These are phyloP conservation scores for Fissipunctia ypsillon DNA, from an alignment of 2,888 invertebrate genomes.

Conservation along the genomic window DNA sequence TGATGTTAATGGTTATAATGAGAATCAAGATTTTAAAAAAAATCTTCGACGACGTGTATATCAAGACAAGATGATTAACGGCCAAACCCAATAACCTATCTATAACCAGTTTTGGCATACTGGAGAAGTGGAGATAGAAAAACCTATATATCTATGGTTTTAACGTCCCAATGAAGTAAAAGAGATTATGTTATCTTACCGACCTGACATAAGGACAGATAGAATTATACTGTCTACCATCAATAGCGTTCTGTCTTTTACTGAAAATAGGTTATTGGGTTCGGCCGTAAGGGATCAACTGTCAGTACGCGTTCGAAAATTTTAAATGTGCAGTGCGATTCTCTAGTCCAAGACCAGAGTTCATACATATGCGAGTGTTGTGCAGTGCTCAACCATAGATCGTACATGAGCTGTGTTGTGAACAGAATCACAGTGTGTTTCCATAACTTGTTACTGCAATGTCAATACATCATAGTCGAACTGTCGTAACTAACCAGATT, in stretches of 20 bases:
- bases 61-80: background rate
- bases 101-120: too few relatives aligned
- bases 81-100: too few relatives aligned
- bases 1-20: slow-evolving; percentile 34
- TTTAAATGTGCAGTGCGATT: background rate
- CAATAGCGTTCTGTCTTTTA: too few relatives aligned
- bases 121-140: too few relatives aligned
- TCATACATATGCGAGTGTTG: background rate
- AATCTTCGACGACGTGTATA: background rate
- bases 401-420: too few relatives aligned
- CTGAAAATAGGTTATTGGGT: too few relatives aligned
- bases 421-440: slow-evolving; percentile 13
- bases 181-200: too few relatives aligned
- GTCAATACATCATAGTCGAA: background rate
- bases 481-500: slow-evolving; percentile 33
- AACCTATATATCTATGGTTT: too few relatives aligned
- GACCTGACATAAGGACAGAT: too few relatives aligned
- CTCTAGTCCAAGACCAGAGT: background rate
- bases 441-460: slow-evolving; percentile 26
- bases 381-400: background rate
- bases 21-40: slow-evolving; percentile 30
- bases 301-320: background rate
- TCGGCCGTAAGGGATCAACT: background rate
- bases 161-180: too few relatives aligned
- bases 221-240: too few relatives aligned